Base-by-base conservation (phyloP, 1,140 invertebrate species). In the Platyscapa corneri region DNA sequence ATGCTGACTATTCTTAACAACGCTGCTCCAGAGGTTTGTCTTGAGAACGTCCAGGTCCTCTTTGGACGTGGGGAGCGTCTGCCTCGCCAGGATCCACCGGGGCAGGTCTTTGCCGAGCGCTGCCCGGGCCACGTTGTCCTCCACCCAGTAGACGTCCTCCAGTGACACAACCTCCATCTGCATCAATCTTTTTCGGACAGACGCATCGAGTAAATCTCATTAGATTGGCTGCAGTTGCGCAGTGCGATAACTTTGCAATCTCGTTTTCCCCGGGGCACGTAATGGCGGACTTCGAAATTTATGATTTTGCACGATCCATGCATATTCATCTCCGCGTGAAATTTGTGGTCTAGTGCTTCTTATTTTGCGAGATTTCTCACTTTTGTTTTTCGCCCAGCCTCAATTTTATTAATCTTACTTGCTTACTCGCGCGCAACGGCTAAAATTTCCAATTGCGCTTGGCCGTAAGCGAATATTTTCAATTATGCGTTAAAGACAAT, bases 101-200 rank as follows among this genome's bases (percentile, higher is more conserved):
- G 94, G 94, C 91, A 97, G 95, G 92, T 97, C 96, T 92, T 96
- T 96, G 77, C 96, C 96, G 27, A 98, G 94, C 14, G 96, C 95
- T 84, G 95, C 94, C 37, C 95, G 95, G 14, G 95, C 96, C 82
- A 95, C 94, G 81, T 95, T 95, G 90, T 97, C 97, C 90, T 97
- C 97, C 89, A 97, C 94, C 97, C 97, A 97, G 92, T 98, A 98
- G 23, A 97, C 97, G 92, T 98, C 97, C 92, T 97, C 97, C 87
- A 98, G 89, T 12, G 96, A 96, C 83, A 96, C 95, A 65, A 97
- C 96, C 90, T 97, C 97, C 90, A 97, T 94, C 88, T 96, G 95
- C 88, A 97, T 94, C 89, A 97, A 91, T 89, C 97, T 97, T 42
- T 74, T 39, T 7, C 18, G 20, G 37, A 42, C 3, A 42, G 6